Conservation (phyloP, 2,888 invertebrate species). For the Leucozona laternaria region DNA sequence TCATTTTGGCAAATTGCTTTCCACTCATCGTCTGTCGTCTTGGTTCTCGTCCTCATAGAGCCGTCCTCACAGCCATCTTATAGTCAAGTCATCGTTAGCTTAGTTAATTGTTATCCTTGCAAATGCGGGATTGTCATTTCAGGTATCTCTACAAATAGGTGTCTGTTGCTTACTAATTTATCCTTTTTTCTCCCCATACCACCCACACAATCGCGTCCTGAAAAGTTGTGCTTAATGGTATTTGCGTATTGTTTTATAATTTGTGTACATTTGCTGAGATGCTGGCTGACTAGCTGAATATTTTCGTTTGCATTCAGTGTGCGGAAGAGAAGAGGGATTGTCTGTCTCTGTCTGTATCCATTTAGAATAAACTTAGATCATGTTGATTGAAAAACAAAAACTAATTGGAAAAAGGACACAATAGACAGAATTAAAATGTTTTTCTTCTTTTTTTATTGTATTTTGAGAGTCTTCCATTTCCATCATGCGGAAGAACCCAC, state of each 20-base stretch:
- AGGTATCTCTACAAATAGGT: slow-evolving; percentile 67
- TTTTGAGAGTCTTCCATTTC: not conserved
- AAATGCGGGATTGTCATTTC: slow-evolving; percentile 73
- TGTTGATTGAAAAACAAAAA: slow-evolving; percentile 70
- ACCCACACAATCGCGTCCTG: not conserved
- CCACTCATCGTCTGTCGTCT: slow-evolving; percentile 56
- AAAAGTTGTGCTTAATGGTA: slow-evolving; percentile 63
- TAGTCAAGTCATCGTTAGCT: slow-evolving; percentile 48
- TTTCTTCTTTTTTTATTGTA: not conserved
- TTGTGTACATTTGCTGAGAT: slow-evolving; percentile 52
- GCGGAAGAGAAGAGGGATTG: not conserved
- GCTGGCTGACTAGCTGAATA: slow-evolving; percentile 48
- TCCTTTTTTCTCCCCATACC: slow-evolving; percentile 43
- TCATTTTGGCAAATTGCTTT: slow-evolving; percentile 76
- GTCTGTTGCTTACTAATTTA: slow-evolving; percentile 74
- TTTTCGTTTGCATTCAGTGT: slow-evolving; percentile 3
- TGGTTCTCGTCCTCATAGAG: not conserved
- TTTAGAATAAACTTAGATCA: slow-evolving; percentile 24
- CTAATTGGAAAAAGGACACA: slow-evolving; percentile 67
- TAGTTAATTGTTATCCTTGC: slow-evolving; percentile 74
- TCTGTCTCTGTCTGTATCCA: slow-evolving; percentile 41
- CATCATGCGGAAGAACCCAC: not conserved
- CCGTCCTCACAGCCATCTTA: not conserved
- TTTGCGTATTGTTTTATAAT: slow-evolving; percentile 73
- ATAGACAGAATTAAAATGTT: slow-evolving; percentile 2